Evolutionary conservation across 1,140 invertebrate species (phyloP).

Genomic region (Sycophila sp.): DNA sequence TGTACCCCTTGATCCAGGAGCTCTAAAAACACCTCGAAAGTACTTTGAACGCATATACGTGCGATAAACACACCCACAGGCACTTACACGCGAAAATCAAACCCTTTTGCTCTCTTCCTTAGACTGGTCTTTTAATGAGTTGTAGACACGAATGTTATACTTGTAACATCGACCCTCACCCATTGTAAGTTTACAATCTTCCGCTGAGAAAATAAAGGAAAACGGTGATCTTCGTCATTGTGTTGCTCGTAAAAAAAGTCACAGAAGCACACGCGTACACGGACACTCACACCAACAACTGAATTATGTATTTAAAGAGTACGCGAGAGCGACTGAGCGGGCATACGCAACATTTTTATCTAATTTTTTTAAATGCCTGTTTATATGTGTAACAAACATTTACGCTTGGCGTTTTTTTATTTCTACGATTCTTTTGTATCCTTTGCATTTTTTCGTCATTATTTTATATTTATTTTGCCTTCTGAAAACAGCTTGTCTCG

Average conservation of each 20-base stretch:
- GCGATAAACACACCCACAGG: not conserved
- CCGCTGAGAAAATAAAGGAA: conserved; percentile 9
- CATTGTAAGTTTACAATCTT: conserved; percentile 21
- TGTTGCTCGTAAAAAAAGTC: not conserved
- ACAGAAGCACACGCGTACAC: not conserved
- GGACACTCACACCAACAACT: not conserved
- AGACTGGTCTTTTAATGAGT: conserved; percentile 27
- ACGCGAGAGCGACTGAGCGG: not conserved
- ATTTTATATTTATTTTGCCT: not conserved
- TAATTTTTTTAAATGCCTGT: not conserved
- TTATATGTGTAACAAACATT: not conserved
- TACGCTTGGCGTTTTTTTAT: not conserved
- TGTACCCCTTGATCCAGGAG: conserved; percentile 2
- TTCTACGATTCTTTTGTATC: not conserved
- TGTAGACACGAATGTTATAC: not conserved
- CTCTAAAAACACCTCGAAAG: not conserved
- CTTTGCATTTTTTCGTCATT: too few species aligned
- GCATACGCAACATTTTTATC: conserved; percentile 15
- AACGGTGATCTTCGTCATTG: not conserved
- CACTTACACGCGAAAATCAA: not conserved
- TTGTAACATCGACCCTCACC: conserved; percentile 1
- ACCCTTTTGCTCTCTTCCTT: conserved; percentile 11
- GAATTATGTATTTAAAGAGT: not conserved
- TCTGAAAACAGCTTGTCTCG: not conserved
- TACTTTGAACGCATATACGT: not conserved